These are phyloP conservation scores for Heliconius congener DNA, from an alignment of 1,140 invertebrate genomes.

Conservation along the genomic window DNA sequence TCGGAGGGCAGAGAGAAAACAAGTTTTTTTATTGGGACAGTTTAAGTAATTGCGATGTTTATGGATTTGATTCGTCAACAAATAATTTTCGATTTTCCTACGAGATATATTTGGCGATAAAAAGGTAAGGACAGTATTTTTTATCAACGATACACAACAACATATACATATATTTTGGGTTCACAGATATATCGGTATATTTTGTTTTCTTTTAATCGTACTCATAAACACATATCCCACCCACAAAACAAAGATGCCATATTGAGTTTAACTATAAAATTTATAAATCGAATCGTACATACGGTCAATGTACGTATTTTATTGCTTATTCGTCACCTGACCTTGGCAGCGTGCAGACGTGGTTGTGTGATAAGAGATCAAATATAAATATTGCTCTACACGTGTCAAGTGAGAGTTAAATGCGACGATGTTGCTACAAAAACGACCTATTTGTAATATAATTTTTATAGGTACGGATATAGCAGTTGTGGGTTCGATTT, in stretches of 20 bases:
- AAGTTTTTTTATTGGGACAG: no score
- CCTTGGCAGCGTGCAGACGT: conserved; percentile 21
- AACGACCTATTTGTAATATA: background rate
- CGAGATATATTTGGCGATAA: no score
- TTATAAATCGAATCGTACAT: background rate
- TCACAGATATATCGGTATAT: no score
- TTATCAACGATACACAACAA: no score
- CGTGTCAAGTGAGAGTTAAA: conserved; percentile 1
- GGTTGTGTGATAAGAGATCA: conserved; percentile 10
- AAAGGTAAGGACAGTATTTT: no score
- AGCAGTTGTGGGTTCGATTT: no score
- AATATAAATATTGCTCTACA: conserved; percentile 6
- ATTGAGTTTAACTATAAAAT: background rate
- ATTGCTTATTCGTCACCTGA: conserved; percentile 1
- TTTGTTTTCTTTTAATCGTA: no score
- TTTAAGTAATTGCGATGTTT: no score
- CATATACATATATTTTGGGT: background rate
- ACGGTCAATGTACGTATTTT: conserved; percentile 17
- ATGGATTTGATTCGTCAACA: no score
- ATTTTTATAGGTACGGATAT: background rate
- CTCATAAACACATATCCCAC: background rate
- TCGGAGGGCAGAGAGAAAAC: background rate
- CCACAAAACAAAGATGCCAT: background rate
- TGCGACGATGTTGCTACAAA: background rate
- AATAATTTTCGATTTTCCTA: no score